phyloP scores from a whole-genome alignment of 2,888 invertebrate genomes.

The Holacanthella duospinosa region DNA sequence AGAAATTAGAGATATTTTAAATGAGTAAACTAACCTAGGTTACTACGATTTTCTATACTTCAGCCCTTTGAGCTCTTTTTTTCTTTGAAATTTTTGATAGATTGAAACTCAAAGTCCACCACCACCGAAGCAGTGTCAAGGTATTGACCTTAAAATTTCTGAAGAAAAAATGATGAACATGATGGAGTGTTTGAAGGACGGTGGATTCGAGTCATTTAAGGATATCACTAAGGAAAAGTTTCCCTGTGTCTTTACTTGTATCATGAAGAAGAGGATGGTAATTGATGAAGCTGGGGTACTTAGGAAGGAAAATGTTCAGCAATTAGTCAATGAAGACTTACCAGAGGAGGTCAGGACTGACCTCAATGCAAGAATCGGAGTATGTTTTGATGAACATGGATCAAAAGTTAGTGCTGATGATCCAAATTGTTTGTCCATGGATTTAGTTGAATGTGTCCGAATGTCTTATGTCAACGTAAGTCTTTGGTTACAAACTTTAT shows the following conservation, averaged over 20 bases:
- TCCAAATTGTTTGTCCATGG: not conserved
- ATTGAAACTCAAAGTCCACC: too few relatives aligned
- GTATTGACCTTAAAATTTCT: slow-evolving; percentile 17
- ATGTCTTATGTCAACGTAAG: not conserved
- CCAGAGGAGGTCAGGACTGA: slow-evolving; percentile 13
- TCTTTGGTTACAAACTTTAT: not conserved
- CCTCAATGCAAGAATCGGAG: slow-evolving; percentile 13
- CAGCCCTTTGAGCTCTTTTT: too few relatives aligned
- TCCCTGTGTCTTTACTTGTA: slow-evolving; percentile 22
- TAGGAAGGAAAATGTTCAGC: slow-evolving; percentile 22
- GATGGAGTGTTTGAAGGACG: slow-evolving; percentile 15
- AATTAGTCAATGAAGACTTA: slow-evolving; percentile 12
- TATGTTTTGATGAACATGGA: slow-evolving; percentile 22
- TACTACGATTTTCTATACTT: too few relatives aligned
- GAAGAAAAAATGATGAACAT: slow-evolving; percentile 16
- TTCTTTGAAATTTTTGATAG: not conserved
- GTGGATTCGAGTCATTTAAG: slow-evolving; percentile 7
- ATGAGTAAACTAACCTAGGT: too few relatives aligned
- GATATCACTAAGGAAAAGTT: not conserved
- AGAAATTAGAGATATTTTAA: too few relatives aligned
- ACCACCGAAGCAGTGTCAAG: slow-evolving; percentile 17
- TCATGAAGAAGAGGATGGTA: slow-evolving; percentile 16
- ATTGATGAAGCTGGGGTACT: slow-evolving; percentile 14
- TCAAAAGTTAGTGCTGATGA: slow-evolving; percentile 7
- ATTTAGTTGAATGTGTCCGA: not conserved